phyloP scores from a whole-genome alignment of 2,113 vertebrate species.

The Gobiocypris rarus region DNA sequence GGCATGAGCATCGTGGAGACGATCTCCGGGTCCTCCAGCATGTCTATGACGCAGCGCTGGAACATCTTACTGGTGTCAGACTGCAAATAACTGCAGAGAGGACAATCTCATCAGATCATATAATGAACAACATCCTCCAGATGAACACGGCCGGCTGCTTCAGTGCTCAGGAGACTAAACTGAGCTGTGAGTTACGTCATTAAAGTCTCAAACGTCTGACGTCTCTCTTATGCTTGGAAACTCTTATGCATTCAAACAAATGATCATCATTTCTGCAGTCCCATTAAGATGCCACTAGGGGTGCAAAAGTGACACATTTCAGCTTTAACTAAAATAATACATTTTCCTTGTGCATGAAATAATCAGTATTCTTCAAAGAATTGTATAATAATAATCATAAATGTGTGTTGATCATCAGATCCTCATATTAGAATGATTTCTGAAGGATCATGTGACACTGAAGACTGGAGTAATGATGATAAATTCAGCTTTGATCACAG shows the following conservation, averaged over 20 bases:
- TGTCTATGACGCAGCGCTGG: conserved; percentile 85
- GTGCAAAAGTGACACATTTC: neutral
- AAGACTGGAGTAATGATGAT: too few relatives aligned
- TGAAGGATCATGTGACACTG: too few relatives aligned
- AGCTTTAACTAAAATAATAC: neutral
- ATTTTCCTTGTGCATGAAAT: neutral
- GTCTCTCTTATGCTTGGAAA: too few relatives aligned
- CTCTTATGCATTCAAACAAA: too few relatives aligned
- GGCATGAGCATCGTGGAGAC: conserved; percentile 93
- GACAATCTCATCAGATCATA: neutral
- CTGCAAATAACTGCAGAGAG: conserved; percentile 86
- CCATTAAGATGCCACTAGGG: neutral
- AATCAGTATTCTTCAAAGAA: neutral
- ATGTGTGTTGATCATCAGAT: too few relatives aligned
- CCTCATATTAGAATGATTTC: too few relatives aligned
- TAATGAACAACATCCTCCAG: neutral
- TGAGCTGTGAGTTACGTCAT: neutral
- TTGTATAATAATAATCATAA: too few relatives aligned
- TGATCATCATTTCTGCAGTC: too few relatives aligned
- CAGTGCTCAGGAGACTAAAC: neutral
- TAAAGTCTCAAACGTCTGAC: neutral
- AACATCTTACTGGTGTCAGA: conserved; percentile 88
- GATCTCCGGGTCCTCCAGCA: conserved; percentile 87
- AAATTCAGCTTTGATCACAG: too few relatives aligned
- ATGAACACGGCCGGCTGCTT: neutral